Evolutionary conservation across 2,888 invertebrate species (phyloP).

Genomic region (Meliscaeva auricollis): DNA sequence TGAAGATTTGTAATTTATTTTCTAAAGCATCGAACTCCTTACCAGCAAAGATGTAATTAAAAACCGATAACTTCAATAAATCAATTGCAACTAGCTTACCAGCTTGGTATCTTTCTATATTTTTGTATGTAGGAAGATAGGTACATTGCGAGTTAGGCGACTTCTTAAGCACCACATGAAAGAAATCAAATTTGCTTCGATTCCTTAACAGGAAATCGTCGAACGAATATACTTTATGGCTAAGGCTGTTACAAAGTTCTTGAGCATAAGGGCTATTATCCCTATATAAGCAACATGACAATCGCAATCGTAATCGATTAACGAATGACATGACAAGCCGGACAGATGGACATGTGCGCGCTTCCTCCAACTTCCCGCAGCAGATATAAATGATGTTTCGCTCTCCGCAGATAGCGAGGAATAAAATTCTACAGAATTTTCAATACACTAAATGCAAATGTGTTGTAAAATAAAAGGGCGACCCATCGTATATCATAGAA

Average conservation of each 20-base stretch:
- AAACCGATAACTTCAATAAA: constrained; percentile 47
- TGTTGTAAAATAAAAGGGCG: constrained; percentile 14
- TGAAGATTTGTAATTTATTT: constrained; percentile 18
- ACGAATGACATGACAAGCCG: constrained; percentile 37
- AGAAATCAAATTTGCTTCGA: constrained; percentile 32
- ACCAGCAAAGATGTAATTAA: constrained; percentile 48
- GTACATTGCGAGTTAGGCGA: neutral
- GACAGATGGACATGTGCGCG: constrained; percentile 22
- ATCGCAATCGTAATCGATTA: constrained; percentile 49
- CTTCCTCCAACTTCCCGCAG: neutral
- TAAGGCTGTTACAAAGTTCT: neutral
- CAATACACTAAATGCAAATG: constrained; percentile 41
- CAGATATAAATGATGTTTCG: neutral
- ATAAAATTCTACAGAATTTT: constrained; percentile 17
- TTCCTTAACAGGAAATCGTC: constrained; percentile 33
- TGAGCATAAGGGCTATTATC: neutral
- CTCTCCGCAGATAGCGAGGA: neutral
- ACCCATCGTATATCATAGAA: constrained; percentile 32
- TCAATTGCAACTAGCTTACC: constrained; percentile 44
- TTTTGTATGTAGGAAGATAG: neutral
- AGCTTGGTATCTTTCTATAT: neutral
- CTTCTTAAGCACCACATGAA: neutral
- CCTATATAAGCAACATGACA: constrained; percentile 39
- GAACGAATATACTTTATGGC: constrained; percentile 27
- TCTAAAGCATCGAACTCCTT: constrained; percentile 6